Conservation (phyloP, 2,113 vertebrate genomes). For the Ptychochromis oligacanthus region DNA sequence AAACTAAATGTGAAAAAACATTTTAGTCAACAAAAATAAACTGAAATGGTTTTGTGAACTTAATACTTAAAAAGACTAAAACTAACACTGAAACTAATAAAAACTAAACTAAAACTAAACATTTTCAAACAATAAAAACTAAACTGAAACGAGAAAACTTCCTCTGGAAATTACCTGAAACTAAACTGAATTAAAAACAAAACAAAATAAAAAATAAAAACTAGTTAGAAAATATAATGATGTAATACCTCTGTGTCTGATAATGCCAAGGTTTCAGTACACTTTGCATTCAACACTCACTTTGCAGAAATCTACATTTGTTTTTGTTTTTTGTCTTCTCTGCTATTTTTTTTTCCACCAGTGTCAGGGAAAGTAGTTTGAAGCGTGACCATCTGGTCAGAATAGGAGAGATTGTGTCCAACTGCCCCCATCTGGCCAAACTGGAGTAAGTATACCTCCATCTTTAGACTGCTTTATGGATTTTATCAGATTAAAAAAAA, state of each 20-base stretch:
- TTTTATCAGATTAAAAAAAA: not conserved
- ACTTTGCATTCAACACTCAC: not conserved
- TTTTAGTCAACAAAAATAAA: no score
- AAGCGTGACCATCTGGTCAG: conserved; percentile 69
- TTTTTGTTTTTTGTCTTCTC: not conserved
- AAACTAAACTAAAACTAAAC: no score
- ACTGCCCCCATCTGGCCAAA: conserved; percentile 68
- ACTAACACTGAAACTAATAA: no score
- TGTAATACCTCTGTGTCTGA: not conserved
- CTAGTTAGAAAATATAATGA: no score
- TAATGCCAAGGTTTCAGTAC: not conserved
- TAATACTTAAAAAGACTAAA: no score
- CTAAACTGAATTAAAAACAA: no score
- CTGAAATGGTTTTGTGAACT: no score
- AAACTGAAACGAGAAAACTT: no score
- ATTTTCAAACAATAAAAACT: no score
- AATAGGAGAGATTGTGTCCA: conserved; percentile 75
- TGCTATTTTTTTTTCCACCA: conserved; percentile 52
- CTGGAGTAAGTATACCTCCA: conserved; percentile 81
- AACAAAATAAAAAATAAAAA: no score
- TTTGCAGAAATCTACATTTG: not conserved
- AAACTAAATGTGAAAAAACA: no score
- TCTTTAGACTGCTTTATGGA: not conserved
- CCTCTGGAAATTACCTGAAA: no score
- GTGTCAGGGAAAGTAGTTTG: conserved; percentile 80